Base-by-base conservation (phyloP, 2,888 invertebrate genomes). In the Synanthedon andrenaeformis region DNA sequence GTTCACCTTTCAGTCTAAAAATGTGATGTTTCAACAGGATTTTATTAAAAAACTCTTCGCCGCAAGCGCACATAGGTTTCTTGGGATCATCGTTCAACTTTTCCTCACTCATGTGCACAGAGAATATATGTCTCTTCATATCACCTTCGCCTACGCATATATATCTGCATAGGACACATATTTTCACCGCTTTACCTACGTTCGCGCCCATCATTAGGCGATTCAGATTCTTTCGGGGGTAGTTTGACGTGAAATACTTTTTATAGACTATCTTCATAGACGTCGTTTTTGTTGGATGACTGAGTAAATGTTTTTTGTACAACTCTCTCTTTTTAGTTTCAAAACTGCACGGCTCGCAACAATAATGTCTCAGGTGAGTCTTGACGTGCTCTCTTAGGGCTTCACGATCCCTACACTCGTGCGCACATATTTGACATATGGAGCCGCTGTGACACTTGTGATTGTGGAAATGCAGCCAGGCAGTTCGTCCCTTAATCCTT, bases 21-120 rank as follows among this genome's bases (percentile, higher is more conserved):
- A 74, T 52, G 55, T 82, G 82, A 23, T 82, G 75, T 42, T 73
- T 79, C 41, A 80, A 58, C 3, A 83, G 45, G 0, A 83, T 66
- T 8, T 59, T 69, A 41, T 69, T 75, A 0, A 59, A 62, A 19
- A 79, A 83, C 2, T 54, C 53, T 13, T 70, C 68, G 0, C 81
- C 80, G 5, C 82, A 83, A 0, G 35, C 14, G 54, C 82, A 82
- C 3, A 54, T 41, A 12, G 74, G 54, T 0, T 35, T 55, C 0
- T 60, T 60, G 0, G 55, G 58, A 1, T 57, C 49, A 0, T 5
- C 23, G 0, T 54, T 52, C 0, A 42, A 28, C 11, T 13, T 49
- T 35, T 35, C 10, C 0, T 53, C 49, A 0, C 52, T 49, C 0
- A 50, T 50, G 12, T 79, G 75, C 5, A 71, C 70, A 0, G 57